Base-by-base conservation (phyloP, 2,888 invertebrate genomes). In the Neelides folsomi region DNA sequence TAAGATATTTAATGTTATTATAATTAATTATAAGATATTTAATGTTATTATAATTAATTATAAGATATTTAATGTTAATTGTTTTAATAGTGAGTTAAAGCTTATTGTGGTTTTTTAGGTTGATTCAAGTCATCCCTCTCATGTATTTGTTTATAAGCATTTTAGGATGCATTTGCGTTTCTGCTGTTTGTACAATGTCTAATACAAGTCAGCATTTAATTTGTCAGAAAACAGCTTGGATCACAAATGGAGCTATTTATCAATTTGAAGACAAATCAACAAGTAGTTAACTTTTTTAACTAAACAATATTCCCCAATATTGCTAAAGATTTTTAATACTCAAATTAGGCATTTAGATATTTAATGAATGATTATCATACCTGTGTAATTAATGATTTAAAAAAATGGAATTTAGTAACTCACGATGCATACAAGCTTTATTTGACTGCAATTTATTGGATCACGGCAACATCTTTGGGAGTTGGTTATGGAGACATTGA, bases 401-500 rank as follows among this genome's bases (percentile, higher is more conserved):
- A n/a, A n/a, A n/a, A n/a, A n/a, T n/a, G n/a, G n/a, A n/a, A n/a
- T n/a, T n/a, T 50, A 55, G 55, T 36, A 37, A 19, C 51, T 20
- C 12, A 27, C 1, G 49, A 61, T 20, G 44, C 57, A 9, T 47
- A 47, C 7, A 45, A 47, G 12, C 13, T 54, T 8, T 62, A 60
- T 41, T 9, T 60, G 2, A 44, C 58, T 35, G 54, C 54, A 5
- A 9, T 61, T 1, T 62, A 61, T 40, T 64, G 60, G 60, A 54
- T 55, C 1, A 54, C 49, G 3, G 53, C 51, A n/a, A 51, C 57
- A 6, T 53, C 58, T 0, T 20, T 60, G 1, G 34, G 53, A 5
- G 57, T 61, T 1, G 64, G 64, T 0, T 61, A 55, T 45, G 64
- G 62, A 13, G 64, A 62, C 39, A 47, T 62, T 37, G 36, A 43